Conservation (phyloP, 2,797 vertebrate species). For the Protosalanx chinensis region DNA sequence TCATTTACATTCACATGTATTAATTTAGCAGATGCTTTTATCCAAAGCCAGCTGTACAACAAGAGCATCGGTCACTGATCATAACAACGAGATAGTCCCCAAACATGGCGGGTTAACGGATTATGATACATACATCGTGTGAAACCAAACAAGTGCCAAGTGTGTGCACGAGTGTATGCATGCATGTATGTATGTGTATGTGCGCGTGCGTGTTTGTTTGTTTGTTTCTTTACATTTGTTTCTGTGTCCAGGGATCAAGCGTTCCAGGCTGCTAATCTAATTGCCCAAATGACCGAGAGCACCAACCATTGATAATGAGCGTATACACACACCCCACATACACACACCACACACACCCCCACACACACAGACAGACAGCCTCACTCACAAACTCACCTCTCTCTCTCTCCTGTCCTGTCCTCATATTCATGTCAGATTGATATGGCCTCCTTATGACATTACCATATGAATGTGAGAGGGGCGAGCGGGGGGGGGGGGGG, state of each 20-base stretch:
- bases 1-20: too few relatives aligned
- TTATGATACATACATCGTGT: too few relatives aligned
- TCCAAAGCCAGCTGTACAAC: too few relatives aligned
- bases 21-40: too few relatives aligned
- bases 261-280: constrained; percentile 1
- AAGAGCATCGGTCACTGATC: too few relatives aligned
- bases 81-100: too few relatives aligned
- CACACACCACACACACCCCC: not conserved
- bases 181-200: too few relatives aligned
- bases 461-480: constrained; percentile 51
- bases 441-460: constrained; percentile 42
- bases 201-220: not conserved
- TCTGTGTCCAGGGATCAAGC: not conserved
- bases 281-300: not conserved
- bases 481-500: constrained; percentile 10
- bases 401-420: constrained; percentile 16
- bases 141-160: too few relatives aligned
- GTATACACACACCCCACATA: not conserved
- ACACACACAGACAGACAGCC: not conserved
- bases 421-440: constrained; percentile 36
- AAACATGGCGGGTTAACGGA: too few relatives aligned
- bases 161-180: too few relatives aligned
- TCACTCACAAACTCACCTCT: not conserved
- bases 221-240: not conserved
- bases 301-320: not conserved